These are phyloP conservation scores for Adelges cooleyi DNA, from an alignment of 1,140 invertebrate species.

Conservation along the genomic window DNA sequence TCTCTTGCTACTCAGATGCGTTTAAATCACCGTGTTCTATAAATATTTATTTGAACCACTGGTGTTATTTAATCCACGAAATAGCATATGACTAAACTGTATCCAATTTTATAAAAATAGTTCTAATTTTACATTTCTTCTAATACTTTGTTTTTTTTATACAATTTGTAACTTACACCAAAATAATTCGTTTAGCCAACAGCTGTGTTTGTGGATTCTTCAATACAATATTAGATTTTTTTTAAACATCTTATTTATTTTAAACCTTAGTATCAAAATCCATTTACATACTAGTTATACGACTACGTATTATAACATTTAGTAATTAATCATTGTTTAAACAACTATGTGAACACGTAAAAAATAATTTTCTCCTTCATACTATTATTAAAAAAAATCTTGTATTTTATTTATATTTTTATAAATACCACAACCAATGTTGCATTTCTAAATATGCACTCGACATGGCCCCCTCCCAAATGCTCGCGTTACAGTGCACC, in stretches of 20 bases:
- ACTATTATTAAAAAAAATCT: slow-evolving; percentile 25
- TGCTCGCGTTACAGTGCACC: slow-evolving; percentile 1
- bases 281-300: background rate
- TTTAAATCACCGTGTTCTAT: no score
- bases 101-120: no score
- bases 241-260: slow-evolving; percentile 8
- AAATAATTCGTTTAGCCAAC: background rate
- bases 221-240: slow-evolving; percentile 13
- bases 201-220: background rate
- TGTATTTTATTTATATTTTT: slow-evolving; percentile 12
- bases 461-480: slow-evolving; percentile 1
- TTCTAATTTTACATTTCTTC: no score
- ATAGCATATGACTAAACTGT: no score
- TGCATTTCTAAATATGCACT: slow-evolving; percentile 17
- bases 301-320: background rate
- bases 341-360: no score
- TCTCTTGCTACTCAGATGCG: no score
- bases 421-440: slow-evolving; percentile 25
- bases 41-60: no score
- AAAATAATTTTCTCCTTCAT: no score
- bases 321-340: no score
- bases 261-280: background rate
- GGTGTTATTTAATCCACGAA: no score
- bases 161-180: slow-evolving; percentile 2
- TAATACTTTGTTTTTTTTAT: no score